A percentile compares a stretch with the other conserved stretches of the same genome.
phyloP scores from a whole-genome alignment of 2,797 vertebrate species.

The Enteromius argenteus region DNA sequence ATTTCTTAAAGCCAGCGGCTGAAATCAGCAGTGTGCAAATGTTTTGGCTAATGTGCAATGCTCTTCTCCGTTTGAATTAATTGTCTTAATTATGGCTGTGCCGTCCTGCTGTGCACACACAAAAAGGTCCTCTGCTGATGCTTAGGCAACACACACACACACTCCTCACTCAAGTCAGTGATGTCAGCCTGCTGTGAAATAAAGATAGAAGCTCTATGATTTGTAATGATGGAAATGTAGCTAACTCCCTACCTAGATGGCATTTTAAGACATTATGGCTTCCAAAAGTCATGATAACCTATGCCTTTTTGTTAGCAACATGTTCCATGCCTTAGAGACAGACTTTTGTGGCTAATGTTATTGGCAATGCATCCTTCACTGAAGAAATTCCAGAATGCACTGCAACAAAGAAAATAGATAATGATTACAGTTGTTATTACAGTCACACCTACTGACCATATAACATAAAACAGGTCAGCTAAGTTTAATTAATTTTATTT shows the following conservation, averaged over 20 bases:
- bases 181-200: constrained; percentile 3
- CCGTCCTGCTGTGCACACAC: constrained; percentile 59
- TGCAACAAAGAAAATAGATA: no score
- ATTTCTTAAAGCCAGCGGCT: constrained; percentile 59
- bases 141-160: background rate
- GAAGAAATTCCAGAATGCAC: background rate
- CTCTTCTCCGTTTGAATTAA: constrained; percentile 65
- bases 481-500: no score
- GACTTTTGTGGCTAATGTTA: background rate
- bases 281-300: background rate
- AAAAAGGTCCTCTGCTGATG: constrained; percentile 49
- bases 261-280: background rate
- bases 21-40: constrained; percentile 60
- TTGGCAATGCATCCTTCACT: background rate
- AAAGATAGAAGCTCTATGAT: background rate
- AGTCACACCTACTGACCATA: background rate
- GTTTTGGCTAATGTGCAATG: constrained; percentile 59
- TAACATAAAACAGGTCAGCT: background rate
- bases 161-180: background rate
- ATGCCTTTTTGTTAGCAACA: background rate
- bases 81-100: constrained; percentile 67
- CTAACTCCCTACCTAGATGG: background rate
- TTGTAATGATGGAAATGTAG: background rate
- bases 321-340: background rate
- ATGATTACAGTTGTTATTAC: background rate